These are phyloP conservation scores for Macroteleia sp. DNA, from an alignment of 2,888 invertebrate species.

Conservation along the genomic window DNA sequence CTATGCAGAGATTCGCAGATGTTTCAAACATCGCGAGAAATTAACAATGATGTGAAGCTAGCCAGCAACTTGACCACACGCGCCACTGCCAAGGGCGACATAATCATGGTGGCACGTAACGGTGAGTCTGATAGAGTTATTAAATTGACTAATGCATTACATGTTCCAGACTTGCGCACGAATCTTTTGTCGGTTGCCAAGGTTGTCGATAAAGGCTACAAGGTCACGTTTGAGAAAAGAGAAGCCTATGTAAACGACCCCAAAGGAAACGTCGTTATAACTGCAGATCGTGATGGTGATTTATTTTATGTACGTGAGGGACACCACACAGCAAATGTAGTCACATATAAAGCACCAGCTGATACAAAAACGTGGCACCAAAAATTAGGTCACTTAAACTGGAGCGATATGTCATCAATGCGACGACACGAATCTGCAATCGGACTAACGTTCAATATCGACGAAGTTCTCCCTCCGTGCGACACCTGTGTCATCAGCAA, in stretches of 20 bases:
- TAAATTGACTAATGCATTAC: conserved; percentile 37
- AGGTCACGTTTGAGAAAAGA: neutral
- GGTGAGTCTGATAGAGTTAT: neutral
- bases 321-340: neutral
- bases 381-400: neutral
- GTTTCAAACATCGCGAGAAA: neutral
- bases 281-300: neutral
- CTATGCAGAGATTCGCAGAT: conserved; percentile 11
- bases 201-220: conserved; percentile 48
- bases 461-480: neutral
- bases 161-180: conserved; percentile 59
- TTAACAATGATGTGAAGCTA: neutral
- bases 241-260: neutral
- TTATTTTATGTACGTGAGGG: neutral
- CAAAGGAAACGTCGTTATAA: neutral
- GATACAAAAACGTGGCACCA: neutral
- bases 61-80: conserved; percentile 26
- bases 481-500: neutral
- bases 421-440: neutral
- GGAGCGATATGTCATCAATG: conserved; percentile 23
- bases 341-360: neutral
- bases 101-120: conserved; percentile 11
- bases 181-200: conserved; percentile 66
- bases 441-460: neutral
- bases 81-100: conserved; percentile 39